Percentiles rank a stretch among this genome's conserved stretches.
These are phyloP conservation scores for Athripsodes cinereus DNA, from an alignment of 2,888 invertebrate genomes.

Conservation along the genomic window DNA sequence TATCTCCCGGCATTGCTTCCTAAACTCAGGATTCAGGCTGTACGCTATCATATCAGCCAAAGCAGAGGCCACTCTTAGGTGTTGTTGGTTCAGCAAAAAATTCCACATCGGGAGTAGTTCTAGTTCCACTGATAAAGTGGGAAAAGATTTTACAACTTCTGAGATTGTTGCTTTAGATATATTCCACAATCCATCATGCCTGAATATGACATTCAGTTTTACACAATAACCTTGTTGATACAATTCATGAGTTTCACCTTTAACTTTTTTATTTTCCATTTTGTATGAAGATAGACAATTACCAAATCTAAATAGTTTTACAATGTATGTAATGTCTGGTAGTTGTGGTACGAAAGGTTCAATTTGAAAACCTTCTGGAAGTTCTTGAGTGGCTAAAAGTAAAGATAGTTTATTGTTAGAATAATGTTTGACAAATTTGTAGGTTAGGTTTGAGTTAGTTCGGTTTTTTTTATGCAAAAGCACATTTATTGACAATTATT, in stretches of 20 bases:
- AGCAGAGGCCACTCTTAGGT: conserved; percentile 14
- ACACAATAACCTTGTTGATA: background rate
- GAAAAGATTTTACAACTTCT: background rate
- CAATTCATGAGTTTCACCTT: background rate
- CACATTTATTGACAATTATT: too few species aligned
- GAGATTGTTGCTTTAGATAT: background rate
- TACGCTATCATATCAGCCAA: conserved; percentile 15
- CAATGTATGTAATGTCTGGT: background rate
- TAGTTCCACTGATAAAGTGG: background rate
- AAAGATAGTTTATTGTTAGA: too few species aligned
- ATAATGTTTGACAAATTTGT: too few species aligned
- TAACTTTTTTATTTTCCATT: background rate
- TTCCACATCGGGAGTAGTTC: too few species aligned
- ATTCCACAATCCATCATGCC: background rate
- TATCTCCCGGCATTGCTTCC: conserved; percentile 12
- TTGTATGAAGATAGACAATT: background rate
- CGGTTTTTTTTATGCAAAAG: too few species aligned
- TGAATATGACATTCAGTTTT: background rate
- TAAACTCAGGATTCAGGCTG: conserved; percentile 19
- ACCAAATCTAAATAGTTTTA: background rate
- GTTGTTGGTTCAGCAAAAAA: too few species aligned
- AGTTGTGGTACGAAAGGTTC: background rate
- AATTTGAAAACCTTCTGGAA: background rate
- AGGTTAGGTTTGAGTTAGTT: too few species aligned
- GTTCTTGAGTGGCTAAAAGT: background rate